A percentile compares a stretch with the other conserved stretches of the same genome.
Conservation (phyloP, 2,797 vertebrate genomes). For the Coendou prehensilis region DNA sequence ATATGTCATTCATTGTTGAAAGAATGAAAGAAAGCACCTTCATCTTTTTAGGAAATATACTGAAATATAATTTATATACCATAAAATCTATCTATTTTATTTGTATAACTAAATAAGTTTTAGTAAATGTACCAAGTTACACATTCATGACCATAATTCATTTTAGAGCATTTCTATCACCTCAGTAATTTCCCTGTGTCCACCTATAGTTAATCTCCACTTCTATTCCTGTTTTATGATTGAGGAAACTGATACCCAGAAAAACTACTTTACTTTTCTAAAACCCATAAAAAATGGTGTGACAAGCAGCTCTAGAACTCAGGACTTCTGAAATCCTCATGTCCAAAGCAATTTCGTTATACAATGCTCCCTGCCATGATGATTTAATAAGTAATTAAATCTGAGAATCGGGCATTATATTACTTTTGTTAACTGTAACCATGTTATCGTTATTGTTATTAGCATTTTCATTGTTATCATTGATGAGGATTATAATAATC, state of each 20-base stretch:
- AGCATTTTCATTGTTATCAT: constrained; percentile 14
- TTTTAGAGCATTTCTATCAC: not conserved
- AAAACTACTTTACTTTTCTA: constrained; percentile 58
- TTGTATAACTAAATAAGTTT: constrained; percentile 6
- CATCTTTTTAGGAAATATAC: not conserved
- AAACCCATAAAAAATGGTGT: constrained; percentile 5
- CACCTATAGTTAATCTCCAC: not conserved
- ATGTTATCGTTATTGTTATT: not conserved
- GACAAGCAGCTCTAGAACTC: not conserved
- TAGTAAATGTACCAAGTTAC: not conserved
- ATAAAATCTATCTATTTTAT: constrained; percentile 52
- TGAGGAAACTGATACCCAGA: not conserved
- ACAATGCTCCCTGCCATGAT: not conserved
- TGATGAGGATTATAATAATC: not conserved
- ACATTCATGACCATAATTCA: not conserved
- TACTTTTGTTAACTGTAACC: not conserved
- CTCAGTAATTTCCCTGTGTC: not conserved
- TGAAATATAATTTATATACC: constrained; percentile 22
- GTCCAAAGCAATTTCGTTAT: not conserved
- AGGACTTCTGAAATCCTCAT: not conserved
- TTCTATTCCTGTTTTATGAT: not conserved
- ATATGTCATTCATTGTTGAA: not conserved
- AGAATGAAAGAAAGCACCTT: not conserved
- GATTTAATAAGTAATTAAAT: constrained; percentile 11
- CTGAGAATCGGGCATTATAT: not conserved